Evolutionary conservation across 1,140 invertebrate species (phyloP).

Genomic region (Reticulitermes speratus): DNA sequence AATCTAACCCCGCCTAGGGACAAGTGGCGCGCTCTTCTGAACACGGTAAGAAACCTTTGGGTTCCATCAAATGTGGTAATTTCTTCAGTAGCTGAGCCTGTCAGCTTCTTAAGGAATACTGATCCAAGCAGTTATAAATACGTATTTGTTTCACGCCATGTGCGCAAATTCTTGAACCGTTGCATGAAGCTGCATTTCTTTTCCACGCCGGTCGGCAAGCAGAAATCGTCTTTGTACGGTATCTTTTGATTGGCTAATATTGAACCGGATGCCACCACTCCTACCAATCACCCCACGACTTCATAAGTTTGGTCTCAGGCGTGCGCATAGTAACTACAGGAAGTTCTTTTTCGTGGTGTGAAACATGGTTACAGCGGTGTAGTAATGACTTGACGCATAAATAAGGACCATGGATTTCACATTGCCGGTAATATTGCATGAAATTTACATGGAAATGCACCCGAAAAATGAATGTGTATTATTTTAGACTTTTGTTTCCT

Average conservation of each 20-base stretch:
- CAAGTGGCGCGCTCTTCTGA: too few species aligned
- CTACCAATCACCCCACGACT: not conserved
- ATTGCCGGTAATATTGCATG: not conserved
- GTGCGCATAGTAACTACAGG: not conserved
- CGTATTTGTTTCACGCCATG: not conserved
- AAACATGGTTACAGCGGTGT: not conserved
- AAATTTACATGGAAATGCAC: not conserved
- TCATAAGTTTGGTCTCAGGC: not conserved
- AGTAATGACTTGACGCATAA: not conserved
- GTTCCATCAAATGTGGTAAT: too few species aligned
- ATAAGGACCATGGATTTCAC: slow-evolving; percentile 6
- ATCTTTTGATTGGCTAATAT: not conserved
- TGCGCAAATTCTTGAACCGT: not conserved
- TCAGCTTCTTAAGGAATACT: too few species aligned
- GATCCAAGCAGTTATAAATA: not conserved
- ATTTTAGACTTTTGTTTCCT: not conserved
- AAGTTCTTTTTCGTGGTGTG: not conserved
- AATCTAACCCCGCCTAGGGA: too few species aligned
- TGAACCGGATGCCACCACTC: not conserved
- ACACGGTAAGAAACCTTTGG: too few species aligned
- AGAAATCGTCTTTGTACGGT: not conserved
- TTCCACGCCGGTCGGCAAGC: not conserved
- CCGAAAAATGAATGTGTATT: not conserved
- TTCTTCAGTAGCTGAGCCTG: too few species aligned
- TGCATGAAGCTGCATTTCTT: not conserved